These are phyloP conservation scores for Drosophila quinaria DNA, from an alignment of 2,888 invertebrate species.

Conservation along the genomic window DNA sequence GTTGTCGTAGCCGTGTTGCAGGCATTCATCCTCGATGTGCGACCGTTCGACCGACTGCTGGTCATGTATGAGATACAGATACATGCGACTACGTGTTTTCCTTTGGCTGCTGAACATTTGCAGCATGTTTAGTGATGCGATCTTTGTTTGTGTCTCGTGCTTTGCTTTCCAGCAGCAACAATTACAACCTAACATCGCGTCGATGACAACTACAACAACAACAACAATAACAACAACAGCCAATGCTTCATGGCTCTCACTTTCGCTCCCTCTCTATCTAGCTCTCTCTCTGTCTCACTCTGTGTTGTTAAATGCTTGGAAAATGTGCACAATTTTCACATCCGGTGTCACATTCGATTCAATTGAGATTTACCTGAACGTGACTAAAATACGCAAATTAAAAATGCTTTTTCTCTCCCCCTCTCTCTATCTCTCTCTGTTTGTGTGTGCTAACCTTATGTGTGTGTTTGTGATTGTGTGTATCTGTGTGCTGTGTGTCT, in stretches of 20 bases:
- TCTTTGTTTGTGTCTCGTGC: constrained; percentile 80
- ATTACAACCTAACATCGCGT: constrained; percentile 39
- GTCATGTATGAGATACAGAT: constrained; percentile 61
- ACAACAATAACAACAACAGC: constrained; percentile 34
- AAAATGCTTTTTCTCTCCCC: constrained; percentile 55
- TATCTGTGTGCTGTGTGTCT: constrained; percentile 32
- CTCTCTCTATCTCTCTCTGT: constrained; percentile 1
- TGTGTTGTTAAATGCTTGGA: constrained; percentile 72
- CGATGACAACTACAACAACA: constrained; percentile 28
- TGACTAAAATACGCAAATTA: constrained; percentile 83
- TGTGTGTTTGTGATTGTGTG: constrained; percentile 25
- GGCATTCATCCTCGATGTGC: constrained; percentile 40
- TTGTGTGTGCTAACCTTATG: constrained; percentile 14
- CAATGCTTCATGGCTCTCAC: constrained; percentile 21
- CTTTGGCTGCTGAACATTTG: constrained; percentile 68
- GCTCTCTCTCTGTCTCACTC: constrained; percentile 24
- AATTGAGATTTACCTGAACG: constrained; percentile 83
- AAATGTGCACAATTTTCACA: constrained; percentile 82
- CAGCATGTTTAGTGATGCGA: constrained; percentile 79
- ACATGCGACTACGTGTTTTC: constrained; percentile 73
- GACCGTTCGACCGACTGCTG: constrained; percentile 16
- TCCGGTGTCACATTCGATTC: constrained; percentile 84
- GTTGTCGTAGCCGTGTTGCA: constrained; percentile 5
- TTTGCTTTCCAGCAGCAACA: constrained; percentile 65
- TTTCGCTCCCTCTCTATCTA: constrained; percentile 2